These are phyloP conservation scores for Psilopsiagon aymara DNA, from an alignment of 2,113 vertebrate species.

Conservation along the genomic window DNA sequence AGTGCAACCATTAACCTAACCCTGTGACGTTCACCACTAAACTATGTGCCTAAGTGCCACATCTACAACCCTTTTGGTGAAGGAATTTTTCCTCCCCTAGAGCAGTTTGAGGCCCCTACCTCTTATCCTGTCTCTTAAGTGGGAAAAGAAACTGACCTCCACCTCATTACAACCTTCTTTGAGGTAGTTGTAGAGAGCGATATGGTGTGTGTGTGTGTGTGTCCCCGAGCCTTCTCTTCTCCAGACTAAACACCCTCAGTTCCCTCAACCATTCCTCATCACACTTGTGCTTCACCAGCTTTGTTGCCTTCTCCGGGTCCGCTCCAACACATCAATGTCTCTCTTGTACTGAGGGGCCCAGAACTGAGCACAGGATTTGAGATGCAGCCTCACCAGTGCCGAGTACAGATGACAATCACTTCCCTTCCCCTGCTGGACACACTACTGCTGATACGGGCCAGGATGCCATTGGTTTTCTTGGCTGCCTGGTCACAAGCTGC, in stretches of 20 bases:
- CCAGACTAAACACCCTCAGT: background rate
- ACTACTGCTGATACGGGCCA: background rate
- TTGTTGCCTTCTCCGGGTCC: fast-evolving
- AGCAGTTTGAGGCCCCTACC: fast-evolving
- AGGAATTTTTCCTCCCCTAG: background rate
- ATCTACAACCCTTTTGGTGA: background rate
- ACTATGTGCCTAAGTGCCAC: background rate
- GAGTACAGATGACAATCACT: background rate
- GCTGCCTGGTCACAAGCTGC: background rate
- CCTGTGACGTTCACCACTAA: background rate
- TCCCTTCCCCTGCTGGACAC: background rate
- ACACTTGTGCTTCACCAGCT: background rate
- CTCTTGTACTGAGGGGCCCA: fast-evolving
- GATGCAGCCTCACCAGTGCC: background rate
- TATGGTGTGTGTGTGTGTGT: too few species aligned
- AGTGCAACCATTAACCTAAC: background rate
- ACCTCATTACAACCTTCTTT: background rate
- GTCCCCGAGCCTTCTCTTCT: background rate
- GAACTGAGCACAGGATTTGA: fast-evolving
- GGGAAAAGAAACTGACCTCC: background rate
- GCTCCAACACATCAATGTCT: fast-evolving
- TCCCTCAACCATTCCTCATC: fast-evolving
- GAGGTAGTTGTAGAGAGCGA: background rate
- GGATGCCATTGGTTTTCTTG: background rate
- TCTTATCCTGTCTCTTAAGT: fast-evolving